Conservation (phyloP, 2,113 vertebrate species). For the Lamprologus ornatipinnis region DNA sequence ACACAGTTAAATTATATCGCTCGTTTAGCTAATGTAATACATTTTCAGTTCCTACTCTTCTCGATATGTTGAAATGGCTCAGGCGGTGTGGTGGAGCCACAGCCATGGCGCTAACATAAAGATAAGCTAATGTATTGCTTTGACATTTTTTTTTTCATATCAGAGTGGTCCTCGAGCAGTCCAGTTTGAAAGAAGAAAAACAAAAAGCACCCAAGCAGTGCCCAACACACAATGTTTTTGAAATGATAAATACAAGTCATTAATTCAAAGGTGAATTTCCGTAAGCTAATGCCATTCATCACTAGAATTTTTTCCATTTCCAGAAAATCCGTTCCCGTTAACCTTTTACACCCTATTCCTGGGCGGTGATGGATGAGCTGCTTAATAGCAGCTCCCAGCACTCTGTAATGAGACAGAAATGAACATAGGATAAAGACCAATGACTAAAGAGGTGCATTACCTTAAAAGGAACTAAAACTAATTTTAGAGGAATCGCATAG, state of each 20-base stretch:
- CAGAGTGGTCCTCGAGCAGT: constrained; percentile 8
- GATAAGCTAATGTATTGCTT: constrained; percentile 2
- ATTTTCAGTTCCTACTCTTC: background rate
- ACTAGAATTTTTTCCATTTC: constrained; percentile 53
- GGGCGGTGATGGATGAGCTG: constrained; percentile 65
- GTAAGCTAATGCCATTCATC: constrained; percentile 58
- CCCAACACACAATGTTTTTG: constrained; percentile 2
- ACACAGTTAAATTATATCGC: background rate
- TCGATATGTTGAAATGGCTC: background rate
- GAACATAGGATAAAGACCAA: constrained; percentile 49
- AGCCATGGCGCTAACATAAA: background rate
- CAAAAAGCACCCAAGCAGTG: background rate
- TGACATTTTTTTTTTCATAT: constrained; percentile 32
- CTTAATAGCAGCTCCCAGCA: constrained; percentile 52
- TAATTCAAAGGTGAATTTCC: constrained; percentile 60
- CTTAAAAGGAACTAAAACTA: constrained; percentile 20
- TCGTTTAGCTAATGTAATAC: background rate
- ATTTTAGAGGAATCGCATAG: background rate
- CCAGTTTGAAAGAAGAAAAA: background rate
- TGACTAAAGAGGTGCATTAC: constrained; percentile 24
- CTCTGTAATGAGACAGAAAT: constrained; percentile 67
- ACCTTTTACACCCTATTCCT: constrained; percentile 64
- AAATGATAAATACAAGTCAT: constrained; percentile 65
- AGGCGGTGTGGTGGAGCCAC: background rate
- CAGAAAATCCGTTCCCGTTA: constrained; percentile 62